Evolutionary conservation across 2,888 invertebrate species (phyloP), one percentile per base, ranked within the genome.

Genomic region (Agapostemon virescens): DNA sequence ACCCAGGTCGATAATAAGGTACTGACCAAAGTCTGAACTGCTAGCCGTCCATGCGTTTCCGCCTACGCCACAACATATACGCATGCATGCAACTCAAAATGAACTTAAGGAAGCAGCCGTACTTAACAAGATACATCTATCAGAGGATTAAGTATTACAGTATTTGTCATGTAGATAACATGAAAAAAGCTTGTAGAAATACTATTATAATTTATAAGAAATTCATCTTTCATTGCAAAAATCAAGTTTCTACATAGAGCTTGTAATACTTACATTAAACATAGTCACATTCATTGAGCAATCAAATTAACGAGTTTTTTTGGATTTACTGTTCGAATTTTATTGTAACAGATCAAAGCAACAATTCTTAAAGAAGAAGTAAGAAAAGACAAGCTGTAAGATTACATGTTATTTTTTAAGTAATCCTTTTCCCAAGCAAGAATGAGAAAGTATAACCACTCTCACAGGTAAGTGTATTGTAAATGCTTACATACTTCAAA

Each of bases 21-120:
- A 96, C 93, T 99, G 99, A 92, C 96, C 96, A 93, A 98, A 98
- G 94, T 99, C 98, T 91, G 96, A 97, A 93, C 95, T 96, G 90
- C 95, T 95, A 74, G 98, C 97, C 86, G 97, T 97, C 98, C 98
- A 98, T 91, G 98, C 97, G 94, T 96, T 97, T 93, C 95, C 95
- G 95, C 96, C 97, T 97, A 95, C 90, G 93, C 90, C 91, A 90
- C 89, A 91, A 89, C 87, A 90, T 88, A 85, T 91, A 91, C 90
- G 88, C 91, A 91, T 92, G 91, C 91, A 92, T 89, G 90, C 90
- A 90, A 91, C 91, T 90, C 88, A 90, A 90, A 89, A 84, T 88
- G 78, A 87, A 89, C 85, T 84, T 84, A 88, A 84, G 72, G 38
- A 84, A 79, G 84, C 83, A 82, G 52, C 84, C 71, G 38, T 78